Percentiles rank a stretch among this genome's conserved stretches.
These are phyloP conservation scores for Rousettus leschenaultii DNA, from an alignment of 2,113 vertebrate genomes.

Conservation along the genomic window DNA sequence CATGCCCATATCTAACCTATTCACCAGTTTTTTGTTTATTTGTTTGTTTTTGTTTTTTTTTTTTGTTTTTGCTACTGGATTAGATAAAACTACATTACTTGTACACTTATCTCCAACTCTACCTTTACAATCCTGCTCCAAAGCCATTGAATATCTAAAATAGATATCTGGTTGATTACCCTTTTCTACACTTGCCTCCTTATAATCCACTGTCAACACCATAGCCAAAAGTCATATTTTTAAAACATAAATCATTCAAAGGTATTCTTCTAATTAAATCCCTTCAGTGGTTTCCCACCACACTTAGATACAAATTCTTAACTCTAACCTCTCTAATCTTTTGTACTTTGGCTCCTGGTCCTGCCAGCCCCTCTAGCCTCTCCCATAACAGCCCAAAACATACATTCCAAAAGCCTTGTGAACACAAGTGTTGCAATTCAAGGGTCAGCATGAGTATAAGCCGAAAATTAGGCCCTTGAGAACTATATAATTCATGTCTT, in stretches of 20 bases:
- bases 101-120: background rate
- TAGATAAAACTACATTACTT: background rate
- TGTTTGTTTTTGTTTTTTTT: too few relatives aligned
- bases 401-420: background rate
- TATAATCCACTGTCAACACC: background rate
- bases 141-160: background rate
- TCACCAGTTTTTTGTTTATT: background rate
- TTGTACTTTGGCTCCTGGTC: background rate
- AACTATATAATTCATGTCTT: slow-evolving; percentile 56
- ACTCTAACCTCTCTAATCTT: background rate
- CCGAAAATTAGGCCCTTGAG: slow-evolving; percentile 36
- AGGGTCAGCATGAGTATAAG: slow-evolving; percentile 30
- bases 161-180: background rate
- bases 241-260: background rate
- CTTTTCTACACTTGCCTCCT: background rate
- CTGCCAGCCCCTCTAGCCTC: background rate
- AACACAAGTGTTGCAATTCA: background rate
- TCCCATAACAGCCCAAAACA: background rate
- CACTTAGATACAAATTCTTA: background rate
- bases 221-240: background rate
- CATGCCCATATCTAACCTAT: background rate
- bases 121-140: background rate
- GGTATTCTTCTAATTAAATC: slow-evolving; percentile 15
- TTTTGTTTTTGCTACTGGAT: background rate
- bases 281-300: background rate